A percentile compares a stretch with the other conserved stretches of the same genome.
phyloP scores from a whole-genome alignment of 2,113 vertebrate species.

The Megaceryle maxima region DNA sequence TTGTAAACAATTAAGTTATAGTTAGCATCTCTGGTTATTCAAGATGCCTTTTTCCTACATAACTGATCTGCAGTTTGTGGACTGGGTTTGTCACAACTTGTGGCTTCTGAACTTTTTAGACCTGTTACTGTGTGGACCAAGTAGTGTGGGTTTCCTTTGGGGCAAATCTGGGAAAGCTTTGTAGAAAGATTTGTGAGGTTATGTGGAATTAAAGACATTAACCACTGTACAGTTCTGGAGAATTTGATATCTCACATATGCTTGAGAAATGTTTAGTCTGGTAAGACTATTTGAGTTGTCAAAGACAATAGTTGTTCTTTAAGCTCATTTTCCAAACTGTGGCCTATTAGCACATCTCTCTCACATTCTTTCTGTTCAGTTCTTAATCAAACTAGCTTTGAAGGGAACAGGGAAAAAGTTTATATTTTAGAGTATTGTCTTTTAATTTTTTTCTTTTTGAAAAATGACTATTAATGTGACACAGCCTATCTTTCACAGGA shows the following conservation, averaged over 20 bases:
- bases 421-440: background rate
- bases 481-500: background rate
- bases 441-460: background rate
- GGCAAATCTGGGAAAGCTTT: background rate
- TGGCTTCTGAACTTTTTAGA: background rate
- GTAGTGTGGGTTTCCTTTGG: fast-evolving
- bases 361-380: background rate
- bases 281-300: background rate
- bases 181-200: background rate
- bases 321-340: background rate
- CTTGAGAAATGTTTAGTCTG: background rate
- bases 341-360: background rate
- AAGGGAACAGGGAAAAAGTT: background rate
- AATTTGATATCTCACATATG: background rate
- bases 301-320: background rate
- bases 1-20: background rate
- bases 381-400: background rate
- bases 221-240: background rate
- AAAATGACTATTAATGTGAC: background rate
- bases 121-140: background rate
- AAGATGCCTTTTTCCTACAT: fast-evolving
- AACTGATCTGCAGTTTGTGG: background rate
- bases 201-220: background rate
- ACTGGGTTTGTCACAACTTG: background rate
- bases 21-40: background rate